These are phyloP conservation scores for Vireo griseus DNA, from an alignment of 2,797 vertebrate genomes.

Conservation along the genomic window DNA sequence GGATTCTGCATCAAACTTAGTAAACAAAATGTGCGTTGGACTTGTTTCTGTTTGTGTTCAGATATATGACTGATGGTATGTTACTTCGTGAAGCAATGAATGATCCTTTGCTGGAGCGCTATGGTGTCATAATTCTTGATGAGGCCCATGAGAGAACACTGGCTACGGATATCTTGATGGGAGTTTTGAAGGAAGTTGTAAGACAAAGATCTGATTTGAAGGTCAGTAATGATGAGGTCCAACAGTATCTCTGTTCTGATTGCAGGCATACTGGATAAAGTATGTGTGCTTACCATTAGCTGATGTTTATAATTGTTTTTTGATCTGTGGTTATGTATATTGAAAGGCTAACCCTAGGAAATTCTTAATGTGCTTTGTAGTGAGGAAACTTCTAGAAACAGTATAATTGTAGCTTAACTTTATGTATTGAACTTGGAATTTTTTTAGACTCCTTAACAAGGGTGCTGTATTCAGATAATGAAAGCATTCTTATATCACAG, in stretches of 20 bases:
- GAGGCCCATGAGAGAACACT: conserved; percentile 95
- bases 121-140: conserved; percentile 94
- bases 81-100: conserved; percentile 97
- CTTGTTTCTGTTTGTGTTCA: conserved; percentile 46
- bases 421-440: background rate
- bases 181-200: conserved; percentile 94
- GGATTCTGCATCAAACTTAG: background rate
- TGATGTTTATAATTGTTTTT: background rate
- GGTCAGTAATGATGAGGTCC: conserved; percentile 71
- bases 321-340: background rate
- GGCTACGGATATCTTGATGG: conserved; percentile 97
- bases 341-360: background rate
- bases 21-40: background rate
- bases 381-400: background rate
- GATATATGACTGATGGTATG: conserved; percentile 98
- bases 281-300: background rate
- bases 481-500: background rate
- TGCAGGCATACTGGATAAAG: background rate
- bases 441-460: background rate
- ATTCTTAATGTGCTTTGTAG: background rate
- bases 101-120: conserved; percentile 93
- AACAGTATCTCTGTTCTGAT: background rate
- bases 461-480: background rate
- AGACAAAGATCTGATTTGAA: conserved; percentile 92
- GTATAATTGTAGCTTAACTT: background rate